phyloP scores from a whole-genome alignment of 2,113 vertebrate species.

The Neopipo cinnamomea region DNA sequence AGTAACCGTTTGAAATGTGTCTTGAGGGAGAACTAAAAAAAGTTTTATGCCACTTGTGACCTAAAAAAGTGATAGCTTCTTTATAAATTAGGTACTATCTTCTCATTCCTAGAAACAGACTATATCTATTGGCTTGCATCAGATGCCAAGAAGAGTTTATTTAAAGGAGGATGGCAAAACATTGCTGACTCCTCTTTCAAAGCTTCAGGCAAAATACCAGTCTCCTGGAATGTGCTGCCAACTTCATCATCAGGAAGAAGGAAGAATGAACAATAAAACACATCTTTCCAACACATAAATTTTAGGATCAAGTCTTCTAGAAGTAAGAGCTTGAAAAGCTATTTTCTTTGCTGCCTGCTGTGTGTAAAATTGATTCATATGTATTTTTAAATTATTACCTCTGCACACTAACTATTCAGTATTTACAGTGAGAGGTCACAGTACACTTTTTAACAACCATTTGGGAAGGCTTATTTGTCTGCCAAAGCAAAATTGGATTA shows the following conservation, averaged over 20 bases:
- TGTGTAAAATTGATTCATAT: background rate
- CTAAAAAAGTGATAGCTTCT: constrained; percentile 7
- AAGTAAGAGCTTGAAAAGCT: background rate
- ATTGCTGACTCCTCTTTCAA: background rate
- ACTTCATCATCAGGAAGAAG: background rate
- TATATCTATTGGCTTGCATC: background rate
- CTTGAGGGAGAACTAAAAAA: background rate
- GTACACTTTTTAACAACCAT: background rate
- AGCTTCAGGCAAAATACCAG: background rate
- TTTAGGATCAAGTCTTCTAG: background rate
- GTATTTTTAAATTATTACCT: background rate
- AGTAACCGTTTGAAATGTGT: constrained; percentile 15
- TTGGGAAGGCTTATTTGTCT: background rate
- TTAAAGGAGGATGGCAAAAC: background rate
- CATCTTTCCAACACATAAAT: background rate
- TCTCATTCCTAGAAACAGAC: background rate
- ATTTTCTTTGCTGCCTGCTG: background rate
- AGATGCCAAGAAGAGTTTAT: background rate
- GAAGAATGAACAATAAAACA: background rate
- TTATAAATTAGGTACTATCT: background rate
- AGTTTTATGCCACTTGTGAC: background rate
- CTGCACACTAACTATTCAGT: background rate
- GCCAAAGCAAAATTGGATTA: background rate
- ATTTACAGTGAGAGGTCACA: background rate
- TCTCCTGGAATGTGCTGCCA: background rate